Evolutionary conservation across 2,113 vertebrate genomes (phyloP), one percentile per base, ranked within the genome.

Genomic region (Protobothrops mucrosquamatus): DNA sequence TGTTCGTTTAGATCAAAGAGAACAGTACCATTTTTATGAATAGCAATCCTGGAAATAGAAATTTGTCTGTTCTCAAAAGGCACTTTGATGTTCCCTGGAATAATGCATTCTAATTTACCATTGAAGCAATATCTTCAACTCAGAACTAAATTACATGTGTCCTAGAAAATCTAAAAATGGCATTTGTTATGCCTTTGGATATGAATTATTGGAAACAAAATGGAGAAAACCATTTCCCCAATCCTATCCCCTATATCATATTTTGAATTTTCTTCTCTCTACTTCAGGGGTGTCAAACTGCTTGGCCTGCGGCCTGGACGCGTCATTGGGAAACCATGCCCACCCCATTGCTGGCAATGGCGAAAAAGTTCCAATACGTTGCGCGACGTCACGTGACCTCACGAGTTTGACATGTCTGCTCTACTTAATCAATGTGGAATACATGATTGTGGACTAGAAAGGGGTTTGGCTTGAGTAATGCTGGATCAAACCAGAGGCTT

Each of bases 21-120:
- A 94, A 93, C 92, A 61, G 10, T 39, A 87, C 7, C 39, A 56
- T 22, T 93, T 95, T 93, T 95, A 95, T 95, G 94, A 92, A 34
- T 48, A 0, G 89, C 91, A 57, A 34, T 39, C 3, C 43, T 55
- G 29, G 55, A 88, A 54, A 81, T 48, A 81, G 9, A 4, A 57
- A 89, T 55, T 4, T 34, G 9, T 26, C 15, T 48, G 26, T 89
- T 64, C 39, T 56, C 24, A 56, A 46, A 26, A 52, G 29, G 24
- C 34, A 69, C 48, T 55, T 90, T 51, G 23, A 29, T n/a, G 15
- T 59, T 87, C 43, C 43, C 7, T 56, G 26, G 20, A 81, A 23
- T 89, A 89, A 59, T 51, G 26, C 57, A 55, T 74, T 81, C 74
- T 81, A 43, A 87, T 89, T 85, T 92, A 61, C 39, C 22, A 85